Percentiles rank a stretch among this genome's conserved stretches.
Conservation (phyloP, 2,888 invertebrate genomes). For the Mimumesa dahlbomi region DNA sequence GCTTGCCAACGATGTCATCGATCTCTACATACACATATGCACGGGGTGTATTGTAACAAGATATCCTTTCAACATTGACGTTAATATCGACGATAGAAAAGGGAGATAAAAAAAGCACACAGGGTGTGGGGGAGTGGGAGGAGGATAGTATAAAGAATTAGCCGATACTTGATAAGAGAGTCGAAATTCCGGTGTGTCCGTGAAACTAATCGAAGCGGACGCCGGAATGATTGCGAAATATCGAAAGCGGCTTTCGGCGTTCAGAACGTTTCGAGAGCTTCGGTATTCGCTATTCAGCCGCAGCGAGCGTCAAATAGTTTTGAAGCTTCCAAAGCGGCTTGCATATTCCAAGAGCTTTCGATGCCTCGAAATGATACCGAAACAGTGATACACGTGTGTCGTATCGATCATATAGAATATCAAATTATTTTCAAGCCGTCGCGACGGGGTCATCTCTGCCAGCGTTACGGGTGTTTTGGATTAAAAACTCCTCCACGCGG, state of each 20-base stretch:
- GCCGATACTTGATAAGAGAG: conserved; percentile 24
- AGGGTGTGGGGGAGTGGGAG: neutral
- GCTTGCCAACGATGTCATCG: no score
- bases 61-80: no score
- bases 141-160: no score
- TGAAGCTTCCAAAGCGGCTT: conserved; percentile 53
- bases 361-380: conserved; percentile 42
- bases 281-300: conserved; percentile 47
- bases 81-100: no score
- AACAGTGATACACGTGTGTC: conserved; percentile 7
- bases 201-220: conserved; percentile 42
- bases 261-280: conserved; percentile 33
- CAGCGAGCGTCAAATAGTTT: conserved; percentile 55
- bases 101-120: no score
- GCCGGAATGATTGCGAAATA: conserved; percentile 52
- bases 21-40: no score
- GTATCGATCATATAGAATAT: conserved; percentile 4
- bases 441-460: no score
- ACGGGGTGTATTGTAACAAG: no score
- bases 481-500: no score
- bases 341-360: conserved; percentile 47
- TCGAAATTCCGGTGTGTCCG: conserved; percentile 20
- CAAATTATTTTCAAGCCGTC: conserved; percentile 25
- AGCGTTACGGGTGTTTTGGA: no score
- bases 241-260: conserved; percentile 54